These are phyloP conservation scores for Perca fluviatilis DNA, from an alignment of 2,113 vertebrate species.

Conservation along the genomic window DNA sequence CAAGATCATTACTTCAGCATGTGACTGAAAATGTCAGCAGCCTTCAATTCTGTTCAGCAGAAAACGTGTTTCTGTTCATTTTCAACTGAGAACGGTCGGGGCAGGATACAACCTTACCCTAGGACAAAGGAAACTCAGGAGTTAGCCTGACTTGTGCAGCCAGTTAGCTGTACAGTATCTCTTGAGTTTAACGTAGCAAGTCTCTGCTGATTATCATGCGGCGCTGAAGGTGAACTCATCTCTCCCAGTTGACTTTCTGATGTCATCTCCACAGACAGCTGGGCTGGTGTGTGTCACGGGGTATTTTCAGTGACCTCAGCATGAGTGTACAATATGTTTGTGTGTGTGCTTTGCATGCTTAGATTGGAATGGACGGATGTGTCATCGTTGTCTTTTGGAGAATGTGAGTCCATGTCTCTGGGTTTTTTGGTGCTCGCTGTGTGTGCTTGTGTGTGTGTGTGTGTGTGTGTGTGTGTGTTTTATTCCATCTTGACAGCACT, in stretches of 20 bases:
- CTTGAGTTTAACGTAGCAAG: background rate
- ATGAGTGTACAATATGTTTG: slow-evolving; percentile 63
- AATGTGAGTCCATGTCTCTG: slow-evolving; percentile 58
- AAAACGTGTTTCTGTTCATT: background rate
- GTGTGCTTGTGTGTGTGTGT: background rate
- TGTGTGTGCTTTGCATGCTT: slow-evolving; percentile 42
- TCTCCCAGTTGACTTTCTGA: slow-evolving; percentile 74
- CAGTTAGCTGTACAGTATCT: background rate
- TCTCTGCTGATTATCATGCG: slow-evolving; percentile 26
- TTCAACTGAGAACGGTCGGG: background rate
- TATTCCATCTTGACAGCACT: slow-evolving; percentile 34
- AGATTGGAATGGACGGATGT: slow-evolving; percentile 62
- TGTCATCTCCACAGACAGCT: slow-evolving; percentile 72
- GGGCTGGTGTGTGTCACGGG: slow-evolving; percentile 74
- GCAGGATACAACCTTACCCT: background rate
- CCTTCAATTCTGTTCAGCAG: background rate
- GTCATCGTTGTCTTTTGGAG: slow-evolving; percentile 67
- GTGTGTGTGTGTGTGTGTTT: slow-evolving; percentile 14
- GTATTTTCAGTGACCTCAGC: slow-evolving; percentile 78
- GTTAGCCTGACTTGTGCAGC: background rate
- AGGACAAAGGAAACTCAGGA: background rate
- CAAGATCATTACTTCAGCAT: slow-evolving; percentile 8
- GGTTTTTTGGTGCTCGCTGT: slow-evolving; percentile 16
- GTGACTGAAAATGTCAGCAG: slow-evolving; percentile 9
- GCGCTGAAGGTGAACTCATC: slow-evolving; percentile 71